These are phyloP conservation scores for Eublepharis macularius DNA, from an alignment of 2,113 vertebrate genomes.

Conservation along the genomic window DNA sequence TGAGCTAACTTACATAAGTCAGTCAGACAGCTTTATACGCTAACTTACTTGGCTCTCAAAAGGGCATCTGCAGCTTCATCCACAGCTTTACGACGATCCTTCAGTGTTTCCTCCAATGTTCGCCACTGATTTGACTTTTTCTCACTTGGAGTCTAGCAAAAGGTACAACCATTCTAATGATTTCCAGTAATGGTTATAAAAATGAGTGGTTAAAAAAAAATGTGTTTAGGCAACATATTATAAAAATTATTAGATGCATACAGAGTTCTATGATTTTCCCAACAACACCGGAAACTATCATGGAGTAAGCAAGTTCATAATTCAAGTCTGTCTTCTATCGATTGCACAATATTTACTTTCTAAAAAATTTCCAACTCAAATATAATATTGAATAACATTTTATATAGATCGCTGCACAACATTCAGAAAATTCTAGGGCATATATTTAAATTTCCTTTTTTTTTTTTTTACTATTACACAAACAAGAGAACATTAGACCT, in stretches of 20 bases:
- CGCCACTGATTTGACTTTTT: constrained; percentile 90
- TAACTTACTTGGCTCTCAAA: constrained; percentile 87
- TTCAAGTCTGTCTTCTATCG: background rate
- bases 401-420: background rate
- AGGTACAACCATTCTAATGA: constrained; percentile 25
- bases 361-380: background rate
- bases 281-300: background rate
- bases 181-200: background rate
- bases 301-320: too few relatives aligned
- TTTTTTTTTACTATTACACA: background rate
- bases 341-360: background rate
- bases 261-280: background rate
- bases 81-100: constrained; percentile 80
- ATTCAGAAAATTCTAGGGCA: background rate
- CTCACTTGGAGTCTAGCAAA: constrained; percentile 76
- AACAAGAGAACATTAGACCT: background rate
- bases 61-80: constrained; percentile 85
- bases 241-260: background rate
- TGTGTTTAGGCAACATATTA: background rate
- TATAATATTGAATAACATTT: background rate
- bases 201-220: background rate
- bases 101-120: constrained; percentile 86
- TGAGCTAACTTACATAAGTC: constrained; percentile 76
- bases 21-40: background rate
- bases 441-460: background rate